Base-by-base conservation (phyloP, 2,888 invertebrate genomes). In the Xestia sexstrigata region DNA sequence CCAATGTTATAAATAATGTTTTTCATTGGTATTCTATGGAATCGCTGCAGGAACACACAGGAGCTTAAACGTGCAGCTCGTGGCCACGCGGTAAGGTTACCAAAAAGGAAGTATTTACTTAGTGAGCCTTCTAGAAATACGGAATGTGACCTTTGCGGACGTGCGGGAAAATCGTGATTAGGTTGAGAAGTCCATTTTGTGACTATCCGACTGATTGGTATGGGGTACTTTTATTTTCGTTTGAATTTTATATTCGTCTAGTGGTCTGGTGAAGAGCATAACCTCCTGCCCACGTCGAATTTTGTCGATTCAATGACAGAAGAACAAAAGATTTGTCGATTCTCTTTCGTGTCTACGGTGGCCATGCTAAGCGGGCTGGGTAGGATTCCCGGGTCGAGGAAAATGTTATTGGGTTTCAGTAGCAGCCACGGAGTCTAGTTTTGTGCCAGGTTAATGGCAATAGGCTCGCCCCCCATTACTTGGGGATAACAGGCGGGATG, bases 41-140 rank as follows among this genome's bases (percentile, higher is more conserved):
- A 20, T 35, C 11, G 20, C 30, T 60, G 20, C 17, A 4, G 15
- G 23, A 63, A 35, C 13, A 15, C 15, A 13, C 39, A n/a, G 6
- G 17, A 60, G 62, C 9, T 35, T 35, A 9, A 62, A 62, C 42
- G 42, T 17, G n/a, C 8, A 8, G 45, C 13, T n/a, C n/a, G n/a
- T 65, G 65, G 65, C 42, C 42, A 13, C 42, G 42, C 17, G n/a
- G 49, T 76, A 77, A 77, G 68, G 76, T 67, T 78, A 79, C 49
- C 62, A 11, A 74, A 79, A 84, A 81, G 81, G 88, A 88, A 88
- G 69, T 69, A 67, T 78, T 60, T 15, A 63, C 17, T 13, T 65
- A 47, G 58, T 8, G 17, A 82, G 62, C 72, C 86, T 85, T 74
- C 73, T 42, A 76, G 60, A 81, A 74, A 66, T 70, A 66, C 74